Conservation (phyloP, 2,888 invertebrate species). For the Malachius bipustulatus region DNA sequence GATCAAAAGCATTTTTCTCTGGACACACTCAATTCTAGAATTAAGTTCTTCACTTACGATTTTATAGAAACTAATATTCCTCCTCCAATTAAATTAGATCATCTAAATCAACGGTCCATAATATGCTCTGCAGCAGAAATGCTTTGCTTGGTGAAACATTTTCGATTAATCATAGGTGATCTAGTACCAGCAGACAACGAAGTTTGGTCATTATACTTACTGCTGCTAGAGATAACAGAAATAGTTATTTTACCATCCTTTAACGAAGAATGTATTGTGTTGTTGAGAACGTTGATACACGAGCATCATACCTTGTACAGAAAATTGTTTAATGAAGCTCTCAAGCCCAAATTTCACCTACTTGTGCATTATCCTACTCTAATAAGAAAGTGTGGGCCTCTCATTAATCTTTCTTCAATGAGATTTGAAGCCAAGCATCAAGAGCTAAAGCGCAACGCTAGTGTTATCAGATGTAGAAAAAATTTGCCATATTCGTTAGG, state of each 20-base stretch:
- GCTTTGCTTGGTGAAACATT: conserved; percentile 14
- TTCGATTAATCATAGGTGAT: conserved; percentile 13
- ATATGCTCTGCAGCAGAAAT: conserved; percentile 15
- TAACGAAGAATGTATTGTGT: background rate
- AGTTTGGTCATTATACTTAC: conserved; percentile 14
- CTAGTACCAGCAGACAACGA: conserved; percentile 9
- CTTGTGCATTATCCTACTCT: conserved; percentile 5
- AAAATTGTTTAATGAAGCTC: background rate
- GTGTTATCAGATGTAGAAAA: background rate
- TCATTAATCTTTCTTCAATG: background rate
- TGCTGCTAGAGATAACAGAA: conserved; percentile 10
- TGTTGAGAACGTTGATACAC: conserved; percentile 5
- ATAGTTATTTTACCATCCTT: conserved; percentile 4
- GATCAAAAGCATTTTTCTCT: conserved; percentile 3
- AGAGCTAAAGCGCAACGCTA: background rate
- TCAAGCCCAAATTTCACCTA: conserved; percentile 8
- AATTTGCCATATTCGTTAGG: conserved; percentile 4
- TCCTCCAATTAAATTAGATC: conserved; percentile 11
- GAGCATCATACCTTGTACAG: conserved; percentile 6
- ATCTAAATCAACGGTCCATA: conserved; percentile 12
- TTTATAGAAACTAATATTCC: conserved; percentile 12
- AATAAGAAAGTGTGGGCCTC: background rate
- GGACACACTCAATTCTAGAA: conserved; percentile 12
- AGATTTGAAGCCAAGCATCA: conserved; percentile 7
- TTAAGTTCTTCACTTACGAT: conserved; percentile 13